phyloP scores from a whole-genome alignment of 2,113 vertebrate species.

The Chlamydotis undulata region DNA sequence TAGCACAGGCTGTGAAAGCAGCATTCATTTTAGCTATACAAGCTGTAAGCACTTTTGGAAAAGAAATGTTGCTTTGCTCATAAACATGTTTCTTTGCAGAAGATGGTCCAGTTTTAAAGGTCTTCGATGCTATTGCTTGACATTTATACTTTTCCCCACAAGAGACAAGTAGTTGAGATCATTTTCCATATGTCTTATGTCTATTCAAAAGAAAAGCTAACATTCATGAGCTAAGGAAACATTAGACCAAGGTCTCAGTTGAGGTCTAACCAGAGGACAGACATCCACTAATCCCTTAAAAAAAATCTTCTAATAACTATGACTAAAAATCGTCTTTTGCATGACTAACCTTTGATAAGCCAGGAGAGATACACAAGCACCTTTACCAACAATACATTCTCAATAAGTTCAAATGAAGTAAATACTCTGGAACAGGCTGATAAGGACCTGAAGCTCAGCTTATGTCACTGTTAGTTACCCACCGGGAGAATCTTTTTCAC shows the following conservation, averaged over 20 bases:
- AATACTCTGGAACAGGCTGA: constrained; percentile 27
- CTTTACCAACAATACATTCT: not conserved
- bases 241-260: not conserved
- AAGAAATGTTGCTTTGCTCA: not conserved
- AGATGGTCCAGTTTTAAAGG: not conserved
- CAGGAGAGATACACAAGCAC: not conserved
- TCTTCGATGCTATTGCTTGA: not conserved
- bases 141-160: not conserved
- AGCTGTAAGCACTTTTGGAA: not conserved
- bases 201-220: constrained; percentile 10
- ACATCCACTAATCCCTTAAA: not conserved
- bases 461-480: not conserved
- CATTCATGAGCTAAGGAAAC: constrained; percentile 5
- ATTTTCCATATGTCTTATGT: not conserved
- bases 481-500: not conserved
- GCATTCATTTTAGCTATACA: not conserved
- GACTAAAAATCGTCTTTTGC: not conserved
- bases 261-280: not conserved
- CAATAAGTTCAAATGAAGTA: not conserved
- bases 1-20: not conserved
- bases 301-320: not conserved
- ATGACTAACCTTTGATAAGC: constrained; percentile 27
- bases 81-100: not conserved
- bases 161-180: not conserved
- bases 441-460: not conserved